Base-by-base conservation (phyloP, 2,888 invertebrate genomes). In the Cataglyphis cursor region DNA sequence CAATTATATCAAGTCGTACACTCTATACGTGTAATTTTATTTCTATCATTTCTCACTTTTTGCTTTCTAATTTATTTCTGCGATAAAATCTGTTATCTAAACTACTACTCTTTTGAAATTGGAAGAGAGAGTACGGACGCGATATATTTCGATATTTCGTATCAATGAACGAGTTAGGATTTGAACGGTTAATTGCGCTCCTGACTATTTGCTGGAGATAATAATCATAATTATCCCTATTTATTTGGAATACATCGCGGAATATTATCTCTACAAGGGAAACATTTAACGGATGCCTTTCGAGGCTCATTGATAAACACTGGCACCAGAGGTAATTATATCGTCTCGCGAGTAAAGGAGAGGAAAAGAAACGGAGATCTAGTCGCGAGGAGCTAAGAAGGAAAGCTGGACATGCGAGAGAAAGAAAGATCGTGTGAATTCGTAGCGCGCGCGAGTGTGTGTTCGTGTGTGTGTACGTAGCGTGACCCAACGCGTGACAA, bases 401-500 rank as follows among this genome's bases (percentile, higher is more conserved):
- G 28, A 21, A 31, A 10, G 51, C n/a, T 28, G 10, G 8, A 38
- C n/a, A 18, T 10, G 48, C 31, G 80, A 8, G 59, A 59, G 54
- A 64, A 24, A 72, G 62, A 81, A 68, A 59, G 83, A 74, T 21
- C 68, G 59, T 41, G 21, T 54, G 72, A 81, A 82, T 81, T 28
- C 41, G 70, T 31, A 31, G 64, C 38, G 38, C 4, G 18, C 1
- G 2, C 3, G n/a, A 2, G n/a, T 48, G 18, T 38, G 35, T 35
- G 51, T 57, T 81, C 73, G 88, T 82, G n/a, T 51, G n/a, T 38
- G 35, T 35, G 51, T 57, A 84, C 75, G 88, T 84, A 90, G 85
- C 85, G 87, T 87, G 89, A 91, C 86, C 88, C 87, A 86, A 90
- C 89, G 91, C 93, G 92, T 93, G 93, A 93, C 94, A 93, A 94